phyloP scores from a whole-genome alignment of 2,797 vertebrate genomes.

The Hippopotamyrus pictus region DNA sequence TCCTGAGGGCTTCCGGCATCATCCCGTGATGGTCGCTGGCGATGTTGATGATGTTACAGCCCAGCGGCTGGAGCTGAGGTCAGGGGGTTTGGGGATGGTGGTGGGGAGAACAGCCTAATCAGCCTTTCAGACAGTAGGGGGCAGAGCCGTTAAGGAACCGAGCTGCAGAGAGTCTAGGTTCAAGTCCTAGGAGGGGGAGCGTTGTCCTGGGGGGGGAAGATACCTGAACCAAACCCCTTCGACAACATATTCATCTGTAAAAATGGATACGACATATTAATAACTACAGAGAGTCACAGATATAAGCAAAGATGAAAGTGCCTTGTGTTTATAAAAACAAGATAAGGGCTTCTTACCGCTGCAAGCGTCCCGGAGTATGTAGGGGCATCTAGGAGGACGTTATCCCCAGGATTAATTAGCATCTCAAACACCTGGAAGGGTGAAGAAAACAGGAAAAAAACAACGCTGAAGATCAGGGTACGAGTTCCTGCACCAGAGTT shows the following conservation, averaged over 20 bases:
- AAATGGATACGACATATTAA: background rate
- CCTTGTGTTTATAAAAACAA: background rate
- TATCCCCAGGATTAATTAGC: conserved; percentile 83
- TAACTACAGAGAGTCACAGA: background rate
- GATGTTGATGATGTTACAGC: conserved; percentile 71
- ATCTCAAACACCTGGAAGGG: conserved; percentile 83
- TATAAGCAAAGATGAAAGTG: background rate
- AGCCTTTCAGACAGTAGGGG: background rate
- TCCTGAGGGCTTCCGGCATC: conserved; percentile 64
- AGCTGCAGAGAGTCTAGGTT: background rate
- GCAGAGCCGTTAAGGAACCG: background rate
- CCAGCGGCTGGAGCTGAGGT: conserved; percentile 67
- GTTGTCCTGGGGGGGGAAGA: background rate
- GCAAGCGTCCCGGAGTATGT: conserved; percentile 79
- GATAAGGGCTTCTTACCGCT: conserved; percentile 60
- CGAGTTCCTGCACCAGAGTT: background rate
- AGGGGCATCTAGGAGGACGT: conserved; percentile 77
- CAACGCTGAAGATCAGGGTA: background rate
- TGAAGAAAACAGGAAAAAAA: background rate
- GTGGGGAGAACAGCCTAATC: background rate
- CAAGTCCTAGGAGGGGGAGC: background rate
- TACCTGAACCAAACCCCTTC: background rate
- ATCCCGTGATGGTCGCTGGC: conserved; percentile 72
- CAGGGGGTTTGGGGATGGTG: background rate
- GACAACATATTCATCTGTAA: background rate